Base-by-base conservation (phyloP, 2,888 invertebrate species). In the Mamestra brassicae region DNA sequence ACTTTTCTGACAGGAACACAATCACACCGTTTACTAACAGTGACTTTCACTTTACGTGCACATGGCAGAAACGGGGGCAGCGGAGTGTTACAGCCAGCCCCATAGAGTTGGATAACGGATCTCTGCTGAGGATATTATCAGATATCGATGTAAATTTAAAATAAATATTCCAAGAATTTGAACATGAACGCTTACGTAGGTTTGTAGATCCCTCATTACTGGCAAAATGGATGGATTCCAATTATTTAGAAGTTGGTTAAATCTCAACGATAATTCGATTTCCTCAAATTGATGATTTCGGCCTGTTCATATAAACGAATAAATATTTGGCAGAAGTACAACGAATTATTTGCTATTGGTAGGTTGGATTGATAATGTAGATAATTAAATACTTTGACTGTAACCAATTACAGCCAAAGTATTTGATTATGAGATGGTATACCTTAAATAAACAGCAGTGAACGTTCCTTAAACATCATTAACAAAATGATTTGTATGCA, bases 31-130 rank as follows among this genome's bases (percentile, higher is more conserved):
- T 89, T 89, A 89, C 85, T 75, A 80, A 77, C 84, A 85, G 82
- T 88, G 87, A 90, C 89, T 91, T 89, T 92, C 88, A 87, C 88
- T 90, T 90, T 90, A 81, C 76, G 83, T 84, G 84, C 84, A 87
- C 85, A 88, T 78, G 80, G 76, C 78, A 84, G 86, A 89, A 91
- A 90, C 81, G 86, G 74, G 91, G 87, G 85, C 91, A 90, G 83
- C 88, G 82, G 81, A 86, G 87, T 87, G 87, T 87, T 74, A 87
- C 84, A 86, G 78, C 73, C 83, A 81, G 64, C 47, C 78, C 68
- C 74, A 80, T 82, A 83, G 78, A 77, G 82, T 58, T 73, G 69
- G 26, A 69, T 71, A 38, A 47, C 6, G n/a, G 63, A 50, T 67
- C 36, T 66, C 67, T 26, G 26, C 42, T 62, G 62, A 38, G 45